A percentile compares a stretch with the other conserved stretches of the same genome.
These are phyloP conservation scores for Drosophila mimica DNA, from an alignment of 2,888 invertebrate genomes.

Conservation along the genomic window DNA sequence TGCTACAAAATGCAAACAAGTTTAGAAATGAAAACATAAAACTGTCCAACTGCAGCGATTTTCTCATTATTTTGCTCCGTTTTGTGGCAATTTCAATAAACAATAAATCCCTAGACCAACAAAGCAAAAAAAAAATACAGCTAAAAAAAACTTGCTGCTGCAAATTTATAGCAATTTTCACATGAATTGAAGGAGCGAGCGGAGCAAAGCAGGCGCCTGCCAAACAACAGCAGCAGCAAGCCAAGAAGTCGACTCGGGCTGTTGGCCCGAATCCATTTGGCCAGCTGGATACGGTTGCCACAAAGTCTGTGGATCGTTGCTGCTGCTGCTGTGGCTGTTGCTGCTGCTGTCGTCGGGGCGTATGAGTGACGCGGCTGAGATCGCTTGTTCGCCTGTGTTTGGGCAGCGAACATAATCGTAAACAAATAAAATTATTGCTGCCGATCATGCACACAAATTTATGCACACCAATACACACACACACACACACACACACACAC, in stretches of 20 bases:
- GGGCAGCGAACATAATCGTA: slow-evolving; percentile 80
- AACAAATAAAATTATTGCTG: slow-evolving; percentile 82
- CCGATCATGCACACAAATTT: slow-evolving; percentile 81
- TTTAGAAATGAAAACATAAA: slow-evolving; percentile 83
- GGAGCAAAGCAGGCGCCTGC: slow-evolving; percentile 65
- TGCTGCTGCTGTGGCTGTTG: slow-evolving; percentile 9
- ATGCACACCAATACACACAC: slow-evolving; percentile 62
- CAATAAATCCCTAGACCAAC: slow-evolving; percentile 82
- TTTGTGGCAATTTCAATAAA: slow-evolving; percentile 84
- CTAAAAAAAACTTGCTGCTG: slow-evolving; percentile 34
- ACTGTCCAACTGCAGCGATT: slow-evolving; percentile 75
- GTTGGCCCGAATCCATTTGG: slow-evolving; percentile 26
- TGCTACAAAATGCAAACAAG: slow-evolving; percentile 69
- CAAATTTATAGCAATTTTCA: slow-evolving; percentile 82
- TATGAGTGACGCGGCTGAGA: slow-evolving; percentile 75
- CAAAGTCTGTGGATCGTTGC: slow-evolving; percentile 46
- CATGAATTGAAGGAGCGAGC: slow-evolving; percentile 72
- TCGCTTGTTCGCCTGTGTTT: slow-evolving; percentile 73
- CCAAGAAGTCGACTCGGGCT: slow-evolving; percentile 19
- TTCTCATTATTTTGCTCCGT: slow-evolving; percentile 82
- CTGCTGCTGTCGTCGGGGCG: slow-evolving; percentile 76
- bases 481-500: slow-evolving; percentile 15
- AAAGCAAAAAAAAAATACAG: background rate
- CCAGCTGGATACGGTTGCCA: slow-evolving; percentile 61
- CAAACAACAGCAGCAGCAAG: slow-evolving; percentile 36